phyloP scores from a whole-genome alignment of 1,140 invertebrate species.

The Melitaea cinxia region DNA sequence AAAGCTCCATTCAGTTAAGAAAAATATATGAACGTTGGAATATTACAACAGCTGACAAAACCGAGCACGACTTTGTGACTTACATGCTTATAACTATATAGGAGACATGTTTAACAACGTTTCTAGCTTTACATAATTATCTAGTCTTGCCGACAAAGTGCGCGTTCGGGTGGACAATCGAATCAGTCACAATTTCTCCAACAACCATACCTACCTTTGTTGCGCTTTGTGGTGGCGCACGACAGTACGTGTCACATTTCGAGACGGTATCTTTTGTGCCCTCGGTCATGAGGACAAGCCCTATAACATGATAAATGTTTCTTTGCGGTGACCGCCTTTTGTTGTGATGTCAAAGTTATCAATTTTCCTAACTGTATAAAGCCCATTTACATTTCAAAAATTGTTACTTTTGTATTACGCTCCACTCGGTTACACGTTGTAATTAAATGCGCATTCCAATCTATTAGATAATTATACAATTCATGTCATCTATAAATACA shows the following conservation, averaged over 20 bases:
- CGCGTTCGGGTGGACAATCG: constrained; percentile 59
- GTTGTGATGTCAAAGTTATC: constrained; percentile 15
- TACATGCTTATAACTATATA: background rate
- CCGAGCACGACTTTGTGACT: too few relatives aligned
- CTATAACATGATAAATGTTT: constrained; percentile 33
- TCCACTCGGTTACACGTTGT: background rate
- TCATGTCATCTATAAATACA: constrained; percentile 33
- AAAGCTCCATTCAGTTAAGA: background rate
- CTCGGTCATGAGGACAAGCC: constrained; percentile 32
- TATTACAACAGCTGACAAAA: background rate
- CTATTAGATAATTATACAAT: background rate
- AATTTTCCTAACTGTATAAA: constrained; percentile 17
- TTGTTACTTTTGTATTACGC: background rate
- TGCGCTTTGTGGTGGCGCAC: constrained; percentile 40
- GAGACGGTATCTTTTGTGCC: constrained; percentile 44
- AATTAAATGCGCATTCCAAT: constrained; percentile 8
- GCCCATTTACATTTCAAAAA: constrained; percentile 11
- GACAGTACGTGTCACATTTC: constrained; percentile 39
- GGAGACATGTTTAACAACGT: constrained; percentile 10
- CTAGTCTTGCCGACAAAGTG: constrained; percentile 60
- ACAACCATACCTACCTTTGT: constrained; percentile 52
- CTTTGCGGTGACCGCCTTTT: constrained; percentile 28
- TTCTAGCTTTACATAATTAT: constrained; percentile 11
- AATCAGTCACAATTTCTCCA: constrained; percentile 67
- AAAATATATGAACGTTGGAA: background rate